Conservation (phyloP, 2,113 vertebrate species). For the Hylia prasina region DNA sequence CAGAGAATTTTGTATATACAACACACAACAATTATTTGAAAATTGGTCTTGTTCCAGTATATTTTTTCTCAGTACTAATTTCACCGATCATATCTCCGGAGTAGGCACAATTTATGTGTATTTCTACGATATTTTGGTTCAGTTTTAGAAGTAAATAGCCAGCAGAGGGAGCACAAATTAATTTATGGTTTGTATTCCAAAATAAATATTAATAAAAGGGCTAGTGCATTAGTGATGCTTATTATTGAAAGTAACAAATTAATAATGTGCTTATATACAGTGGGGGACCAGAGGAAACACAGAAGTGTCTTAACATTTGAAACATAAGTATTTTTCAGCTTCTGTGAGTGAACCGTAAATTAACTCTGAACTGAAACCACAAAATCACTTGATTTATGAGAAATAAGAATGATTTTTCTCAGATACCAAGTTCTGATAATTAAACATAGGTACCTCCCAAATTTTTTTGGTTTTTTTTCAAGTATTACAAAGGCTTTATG, state of each 20-base stretch:
- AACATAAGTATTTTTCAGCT: not conserved
- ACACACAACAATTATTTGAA: not conserved
- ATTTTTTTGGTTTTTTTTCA: not conserved
- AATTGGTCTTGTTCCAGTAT: not conserved
- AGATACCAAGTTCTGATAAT: not conserved
- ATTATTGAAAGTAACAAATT: not conserved
- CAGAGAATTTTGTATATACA: not conserved
- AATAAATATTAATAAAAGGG: not conserved
- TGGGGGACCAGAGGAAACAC: not conserved
- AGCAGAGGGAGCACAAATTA: slow-evolving; percentile 49
- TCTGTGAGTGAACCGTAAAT: not conserved
- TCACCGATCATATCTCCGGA: not conserved
- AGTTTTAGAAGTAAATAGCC: slow-evolving; percentile 2
- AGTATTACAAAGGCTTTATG: not conserved
- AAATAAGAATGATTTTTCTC: not conserved
- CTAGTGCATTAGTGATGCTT: not conserved
- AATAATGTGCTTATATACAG: not conserved
- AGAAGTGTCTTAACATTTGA: not conserved
- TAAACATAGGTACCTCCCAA: not conserved
- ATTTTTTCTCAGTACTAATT: not conserved
- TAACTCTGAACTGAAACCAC: not conserved
- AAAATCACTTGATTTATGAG: not conserved
- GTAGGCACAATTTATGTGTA: not conserved
- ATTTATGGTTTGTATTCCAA: not conserved
- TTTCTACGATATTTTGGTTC: not conserved